Conservation (phyloP, 2,797 vertebrate genomes). For the Lacerta viridis region DNA sequence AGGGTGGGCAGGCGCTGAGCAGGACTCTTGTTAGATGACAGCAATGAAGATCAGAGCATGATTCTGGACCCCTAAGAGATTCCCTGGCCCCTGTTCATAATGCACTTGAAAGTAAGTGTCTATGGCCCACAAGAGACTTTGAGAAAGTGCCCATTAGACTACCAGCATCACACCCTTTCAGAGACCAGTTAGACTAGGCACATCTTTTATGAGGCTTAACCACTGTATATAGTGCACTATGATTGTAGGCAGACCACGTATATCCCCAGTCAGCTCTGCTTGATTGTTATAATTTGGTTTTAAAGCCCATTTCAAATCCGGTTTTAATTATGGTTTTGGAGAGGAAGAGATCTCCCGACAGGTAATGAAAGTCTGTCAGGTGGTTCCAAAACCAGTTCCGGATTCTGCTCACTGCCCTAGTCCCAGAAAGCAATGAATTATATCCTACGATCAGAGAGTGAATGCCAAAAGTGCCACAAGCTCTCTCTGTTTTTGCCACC, state of each 20-base stretch:
- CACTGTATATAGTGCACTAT: neutral
- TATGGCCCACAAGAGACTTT: neutral
- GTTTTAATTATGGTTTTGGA: neutral
- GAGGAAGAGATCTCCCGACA: conserved; percentile 11
- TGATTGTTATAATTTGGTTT: neutral
- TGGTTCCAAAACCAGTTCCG: conserved; percentile 63
- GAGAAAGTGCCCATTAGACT: neutral
- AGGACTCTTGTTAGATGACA: neutral
- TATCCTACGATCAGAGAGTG: neutral
- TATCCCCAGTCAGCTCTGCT: neutral
- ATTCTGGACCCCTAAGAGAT: neutral
- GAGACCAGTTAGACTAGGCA: neutral
- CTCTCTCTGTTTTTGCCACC: neutral
- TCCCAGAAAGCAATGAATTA: conserved; percentile 51
- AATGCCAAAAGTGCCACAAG: neutral
- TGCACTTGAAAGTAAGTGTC: neutral
- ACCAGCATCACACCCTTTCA: neutral
- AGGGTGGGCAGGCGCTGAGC: neutral
- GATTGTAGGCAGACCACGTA: neutral
- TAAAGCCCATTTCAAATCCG: neutral
- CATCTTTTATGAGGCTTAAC: neutral
- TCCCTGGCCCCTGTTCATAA: neutral
- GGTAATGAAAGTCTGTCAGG: conserved; percentile 60
- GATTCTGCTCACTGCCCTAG: conserved; percentile 22
- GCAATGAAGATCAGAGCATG: neutral